These are phyloP conservation scores for Ectropis grisescens DNA, from an alignment of 1,140 invertebrate species.

Conservation along the genomic window DNA sequence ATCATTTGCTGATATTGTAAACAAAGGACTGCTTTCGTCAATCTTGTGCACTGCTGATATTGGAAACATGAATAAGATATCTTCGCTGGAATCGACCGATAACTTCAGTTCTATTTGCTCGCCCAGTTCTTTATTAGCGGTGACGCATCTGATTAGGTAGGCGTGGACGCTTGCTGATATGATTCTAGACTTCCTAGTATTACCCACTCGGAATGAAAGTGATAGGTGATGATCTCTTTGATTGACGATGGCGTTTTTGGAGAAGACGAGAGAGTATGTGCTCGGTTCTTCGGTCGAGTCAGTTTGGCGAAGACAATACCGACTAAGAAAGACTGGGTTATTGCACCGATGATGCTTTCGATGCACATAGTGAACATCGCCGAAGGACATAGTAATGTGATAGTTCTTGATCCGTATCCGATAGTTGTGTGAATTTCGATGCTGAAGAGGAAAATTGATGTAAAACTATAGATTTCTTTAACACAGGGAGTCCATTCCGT, in stretches of 20 bases:
- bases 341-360: conserved; percentile 93
- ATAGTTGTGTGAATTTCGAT: conserved; percentile 77
- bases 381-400: conserved; percentile 89
- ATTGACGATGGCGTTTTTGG: conserved; percentile 87
- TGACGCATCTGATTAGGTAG: conserved; percentile 83
- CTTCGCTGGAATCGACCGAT: conserved; percentile 79
- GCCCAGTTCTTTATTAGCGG: conserved; percentile 80
- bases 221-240: conserved; percentile 84
- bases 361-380: conserved; percentile 95
- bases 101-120: conserved; percentile 79
- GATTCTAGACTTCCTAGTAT: conserved; percentile 94
- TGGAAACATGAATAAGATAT: conserved; percentile 90
- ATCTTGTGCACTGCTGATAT: conserved; percentile 80
- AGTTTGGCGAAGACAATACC: conserved; percentile 89
- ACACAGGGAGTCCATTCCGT: conserved; percentile 65
- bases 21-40: conserved; percentile 81
- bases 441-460: conserved; percentile 74
- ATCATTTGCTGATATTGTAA: conserved; percentile 81
- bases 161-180: conserved; percentile 86
- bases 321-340: conserved; percentile 82
- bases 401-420: conserved; percentile 71
- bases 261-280: conserved; percentile 92
- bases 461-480: conserved; percentile 70
- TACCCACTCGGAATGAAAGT: conserved; percentile 91
- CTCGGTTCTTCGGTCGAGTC: conserved; percentile 92